Conservation (phyloP, 2,888 invertebrate species). For the Catocala fraxini region DNA sequence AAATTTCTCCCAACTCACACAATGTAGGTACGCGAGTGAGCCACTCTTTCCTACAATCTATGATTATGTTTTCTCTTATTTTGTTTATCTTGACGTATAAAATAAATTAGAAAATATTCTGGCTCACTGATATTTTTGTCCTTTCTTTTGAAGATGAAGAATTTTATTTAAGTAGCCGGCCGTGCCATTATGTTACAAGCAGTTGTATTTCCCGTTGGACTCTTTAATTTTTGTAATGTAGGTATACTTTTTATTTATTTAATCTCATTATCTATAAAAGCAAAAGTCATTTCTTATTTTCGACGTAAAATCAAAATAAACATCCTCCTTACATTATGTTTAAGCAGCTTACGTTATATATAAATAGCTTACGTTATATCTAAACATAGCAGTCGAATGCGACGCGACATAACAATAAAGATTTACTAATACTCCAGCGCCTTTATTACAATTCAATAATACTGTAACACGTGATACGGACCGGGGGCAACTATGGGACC, state of each 20-base stretch:
- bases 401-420: conserved; percentile 32
- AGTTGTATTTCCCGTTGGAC: conserved; percentile 30
- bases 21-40: conserved; percentile 59
- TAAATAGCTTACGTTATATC: conserved; percentile 2
- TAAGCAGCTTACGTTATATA: neutral
- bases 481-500: conserved; percentile 61
- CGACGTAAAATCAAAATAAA: too few species aligned
- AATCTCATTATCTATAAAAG: too few species aligned
- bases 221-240: conserved; percentile 18
- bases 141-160: conserved; percentile 30
- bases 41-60: conserved; percentile 54
- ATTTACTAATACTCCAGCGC: conserved; percentile 53
- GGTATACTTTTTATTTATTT: conserved; percentile 5
- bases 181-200: conserved; percentile 20
- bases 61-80: conserved; percentile 54
- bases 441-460: conserved; percentile 78
- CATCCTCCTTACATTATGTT: too few species aligned
- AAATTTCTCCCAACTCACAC: conserved; percentile 71
- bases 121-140: conserved; percentile 26
- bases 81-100: conserved; percentile 37
- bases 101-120: conserved; percentile 43
- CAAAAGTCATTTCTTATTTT: too few species aligned
- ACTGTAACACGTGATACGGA: conserved; percentile 69
- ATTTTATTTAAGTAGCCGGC: conserved; percentile 21
- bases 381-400: neutral